Evolutionary conservation across 2,888 invertebrate species (phyloP), one percentile per base, ranked within the genome.

Genomic region (Oscheius sp.): DNA sequence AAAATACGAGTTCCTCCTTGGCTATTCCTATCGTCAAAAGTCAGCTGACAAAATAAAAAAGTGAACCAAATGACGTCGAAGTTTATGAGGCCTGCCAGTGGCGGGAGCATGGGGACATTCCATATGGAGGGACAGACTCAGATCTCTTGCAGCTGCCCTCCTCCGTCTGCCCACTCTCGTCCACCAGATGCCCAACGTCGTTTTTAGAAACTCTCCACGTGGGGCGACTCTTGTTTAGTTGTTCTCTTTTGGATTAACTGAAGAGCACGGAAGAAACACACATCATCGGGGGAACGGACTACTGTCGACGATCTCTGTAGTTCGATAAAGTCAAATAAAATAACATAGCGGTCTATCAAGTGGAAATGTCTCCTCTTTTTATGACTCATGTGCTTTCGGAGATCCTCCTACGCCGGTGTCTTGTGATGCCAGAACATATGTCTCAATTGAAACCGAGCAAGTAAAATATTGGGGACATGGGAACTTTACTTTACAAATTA

Each of bases 11-110:
- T 35, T 35, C 35, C 35, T 35, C 35, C 35, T 35, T 9, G 35
- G 35, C 58, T 29, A 58, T 58, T 58, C 58, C 27, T 58, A 27
- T 58, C 58, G 58, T n/a, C n/a, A n/a, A n/a, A 35, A 29, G 58
- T 58, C 58, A 58, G 58, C 58, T 58, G 58, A 58, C 13, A 29
- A 27, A 27, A 9, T 35, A 35, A 35, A 35, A 35, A 35, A 35
- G 5, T 35, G 35, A 3, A 35, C 35, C 58, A 25, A 58, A 58
- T 58, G 58, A 58, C 29, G 58, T 58, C 29, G 27, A 27, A 58
- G 5, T 58, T 58, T 58, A 58, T 58, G 55, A 12, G 58, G 9
- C 49, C 49, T 49, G 13, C 49, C 49, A 18, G 49, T n/a, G n/a
- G n/a, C 49, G 18, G 58, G 16, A 2, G 7, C 58, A 27, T 29